A percentile compares a stretch with the other conserved stretches of the same genome.
Conservation (phyloP, 1,140 invertebrate species). For the Pentalonia nigronervosa region DNA sequence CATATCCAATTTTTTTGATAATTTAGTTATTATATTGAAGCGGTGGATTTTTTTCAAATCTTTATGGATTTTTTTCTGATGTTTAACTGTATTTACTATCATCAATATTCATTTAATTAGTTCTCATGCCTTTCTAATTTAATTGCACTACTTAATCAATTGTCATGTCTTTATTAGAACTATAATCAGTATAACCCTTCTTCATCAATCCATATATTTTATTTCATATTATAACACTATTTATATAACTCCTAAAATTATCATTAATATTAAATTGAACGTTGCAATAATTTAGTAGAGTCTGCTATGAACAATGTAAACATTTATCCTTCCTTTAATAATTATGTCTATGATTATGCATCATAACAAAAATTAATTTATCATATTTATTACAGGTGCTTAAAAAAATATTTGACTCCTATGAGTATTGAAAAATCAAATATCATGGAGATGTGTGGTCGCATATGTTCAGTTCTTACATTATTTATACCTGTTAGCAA, state of each 20-base stretch:
- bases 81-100: too few relatives aligned
- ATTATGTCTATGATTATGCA: neutral
- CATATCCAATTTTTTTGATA: too few relatives aligned
- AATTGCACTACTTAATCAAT: too few relatives aligned
- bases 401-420: conserved; percentile 35
- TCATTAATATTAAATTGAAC: neutral
- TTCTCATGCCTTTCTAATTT: too few relatives aligned
- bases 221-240: neutral
- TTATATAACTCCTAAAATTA: neutral
- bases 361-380: neutral
- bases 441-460: conserved; percentile 49
- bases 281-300: neutral
- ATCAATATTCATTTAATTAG: too few relatives aligned
- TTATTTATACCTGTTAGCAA: conserved; percentile 36
- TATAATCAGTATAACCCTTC: neutral
- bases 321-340: neutral
- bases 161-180: too few relatives aligned
- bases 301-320: neutral
- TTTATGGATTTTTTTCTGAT: too few relatives aligned
- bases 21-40: too few relatives aligned
- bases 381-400: neutral
- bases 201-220: neutral
- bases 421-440: neutral
- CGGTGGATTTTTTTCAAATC: too few relatives aligned
- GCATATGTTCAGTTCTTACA: conserved; percentile 37